A percentile compares a stretch with the other conserved stretches of the same genome.
Evolutionary conservation across 2,113 vertebrate genomes (phyloP).

Genomic region (Heloderma charlesbogerti): DNA sequence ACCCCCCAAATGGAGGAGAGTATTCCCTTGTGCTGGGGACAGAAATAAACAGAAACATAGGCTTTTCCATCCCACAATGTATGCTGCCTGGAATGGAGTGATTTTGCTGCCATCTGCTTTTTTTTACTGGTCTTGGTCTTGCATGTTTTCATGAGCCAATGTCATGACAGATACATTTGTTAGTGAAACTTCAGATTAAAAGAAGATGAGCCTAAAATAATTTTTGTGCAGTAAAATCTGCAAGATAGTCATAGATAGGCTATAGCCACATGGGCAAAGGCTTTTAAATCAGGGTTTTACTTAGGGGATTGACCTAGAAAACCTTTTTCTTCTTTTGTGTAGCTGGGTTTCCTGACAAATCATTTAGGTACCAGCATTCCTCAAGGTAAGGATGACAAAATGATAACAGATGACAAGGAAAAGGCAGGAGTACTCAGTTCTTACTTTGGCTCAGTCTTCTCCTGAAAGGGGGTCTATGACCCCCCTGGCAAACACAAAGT

Average conservation of each 20-base stretch:
- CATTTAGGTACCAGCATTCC: too few species aligned
- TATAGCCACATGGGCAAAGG: not conserved
- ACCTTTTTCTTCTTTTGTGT: not conserved
- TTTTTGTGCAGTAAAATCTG: too few species aligned
- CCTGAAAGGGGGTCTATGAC: too few species aligned
- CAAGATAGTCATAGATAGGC: not conserved
- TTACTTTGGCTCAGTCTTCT: too few species aligned
- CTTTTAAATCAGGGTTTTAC: not conserved
- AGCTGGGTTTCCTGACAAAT: too few species aligned
- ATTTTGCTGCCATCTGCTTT: not conserved
- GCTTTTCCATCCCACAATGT: not conserved
- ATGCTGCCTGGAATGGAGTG: not conserved
- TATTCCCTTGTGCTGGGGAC: too few species aligned
- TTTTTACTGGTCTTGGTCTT: not conserved
- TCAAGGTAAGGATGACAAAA: too few species aligned
- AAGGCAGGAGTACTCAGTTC: too few species aligned
- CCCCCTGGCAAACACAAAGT: too few species aligned
- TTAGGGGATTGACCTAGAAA: not conserved
- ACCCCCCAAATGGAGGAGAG: too few species aligned
- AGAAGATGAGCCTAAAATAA: not conserved
- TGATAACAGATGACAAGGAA: too few species aligned
- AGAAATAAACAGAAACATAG: not conserved
- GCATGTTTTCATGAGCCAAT: not conserved
- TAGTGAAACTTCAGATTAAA: not conserved
- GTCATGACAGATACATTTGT: not conserved